A percentile compares a stretch with the other conserved stretches of the same genome.
These are phyloP conservation scores for Lophura swinhoii DNA, from an alignment of 2,797 vertebrate species.

Conservation along the genomic window DNA sequence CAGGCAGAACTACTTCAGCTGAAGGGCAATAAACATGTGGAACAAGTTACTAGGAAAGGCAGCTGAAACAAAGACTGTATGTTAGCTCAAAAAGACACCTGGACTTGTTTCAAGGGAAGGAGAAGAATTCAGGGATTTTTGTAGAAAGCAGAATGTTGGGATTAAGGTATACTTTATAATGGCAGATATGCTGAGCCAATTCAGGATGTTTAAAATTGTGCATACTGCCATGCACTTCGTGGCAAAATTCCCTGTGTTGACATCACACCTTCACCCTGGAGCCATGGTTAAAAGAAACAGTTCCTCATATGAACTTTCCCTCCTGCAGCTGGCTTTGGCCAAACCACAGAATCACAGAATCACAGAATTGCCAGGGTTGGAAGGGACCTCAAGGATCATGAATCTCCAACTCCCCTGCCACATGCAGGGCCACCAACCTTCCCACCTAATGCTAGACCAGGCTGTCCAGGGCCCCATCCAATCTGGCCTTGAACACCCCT, in stretches of 20 bases:
- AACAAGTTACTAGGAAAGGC: conserved; percentile 29
- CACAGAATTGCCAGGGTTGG: too few relatives aligned
- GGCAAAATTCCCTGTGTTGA: not conserved
- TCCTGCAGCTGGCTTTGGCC: not conserved
- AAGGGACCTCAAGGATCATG: too few relatives aligned
- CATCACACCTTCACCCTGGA: not conserved
- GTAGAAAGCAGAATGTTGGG: not conserved
- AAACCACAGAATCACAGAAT: not conserved
- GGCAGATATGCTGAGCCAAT: not conserved
- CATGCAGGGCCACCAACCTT: too few relatives aligned
- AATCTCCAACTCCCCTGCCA: too few relatives aligned
- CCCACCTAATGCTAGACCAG: too few relatives aligned
- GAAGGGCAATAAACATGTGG: conserved; percentile 42
- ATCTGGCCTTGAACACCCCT: too few relatives aligned
- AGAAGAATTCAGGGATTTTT: not conserved
- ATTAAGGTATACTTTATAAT: not conserved
- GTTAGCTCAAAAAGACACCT: conserved; percentile 27
- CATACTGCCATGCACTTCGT: not conserved
- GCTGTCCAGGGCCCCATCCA: too few relatives aligned
- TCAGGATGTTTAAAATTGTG: not conserved
- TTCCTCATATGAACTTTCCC: not conserved
- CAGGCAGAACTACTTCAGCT: conserved; percentile 1
- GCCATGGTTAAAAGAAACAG: not conserved
- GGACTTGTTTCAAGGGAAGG: not conserved
- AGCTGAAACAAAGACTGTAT: conserved; percentile 31